phyloP scores from a whole-genome alignment of 2,797 vertebrate genomes.

The Holocentrus rufus region DNA sequence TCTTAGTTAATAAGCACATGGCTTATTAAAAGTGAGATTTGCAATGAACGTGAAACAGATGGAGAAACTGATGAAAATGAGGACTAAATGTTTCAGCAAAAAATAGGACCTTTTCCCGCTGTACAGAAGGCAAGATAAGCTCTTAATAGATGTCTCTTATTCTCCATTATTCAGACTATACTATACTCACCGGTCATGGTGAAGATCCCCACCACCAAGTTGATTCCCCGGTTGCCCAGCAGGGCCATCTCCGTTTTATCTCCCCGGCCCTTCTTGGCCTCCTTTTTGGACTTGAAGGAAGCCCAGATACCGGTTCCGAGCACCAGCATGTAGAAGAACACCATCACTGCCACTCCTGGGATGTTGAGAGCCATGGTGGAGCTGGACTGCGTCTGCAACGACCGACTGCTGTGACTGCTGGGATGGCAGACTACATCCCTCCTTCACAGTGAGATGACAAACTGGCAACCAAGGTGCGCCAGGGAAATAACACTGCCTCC shows the following conservation, averaged over 20 bases:
- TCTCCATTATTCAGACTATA: neutral
- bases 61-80: no score
- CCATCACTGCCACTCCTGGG: conserved; percentile 71
- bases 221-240: conserved; percentile 74
- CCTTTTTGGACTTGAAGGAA: conserved; percentile 65
- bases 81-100: no score
- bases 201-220: conserved; percentile 74
- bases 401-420: neutral
- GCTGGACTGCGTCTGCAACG: conserved; percentile 10
- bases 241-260: conserved; percentile 72
- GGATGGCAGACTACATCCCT: conserved; percentile 33
- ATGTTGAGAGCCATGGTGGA: conserved; percentile 73
- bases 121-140: neutral
- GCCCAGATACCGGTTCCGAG: conserved; percentile 78
- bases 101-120: no score
- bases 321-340: conserved; percentile 73
- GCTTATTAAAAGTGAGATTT: no score
- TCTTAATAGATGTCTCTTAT: neutral
- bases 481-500: neutral
- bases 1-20: no score
- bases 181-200: conserved; percentile 74
- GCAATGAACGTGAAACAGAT: no score
- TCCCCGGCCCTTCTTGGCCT: conserved; percentile 64
- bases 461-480: no score
- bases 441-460: neutral